Evolutionary conservation across 2,888 invertebrate species (phyloP).

Genomic region (Dorcus parallelipipedus): DNA sequence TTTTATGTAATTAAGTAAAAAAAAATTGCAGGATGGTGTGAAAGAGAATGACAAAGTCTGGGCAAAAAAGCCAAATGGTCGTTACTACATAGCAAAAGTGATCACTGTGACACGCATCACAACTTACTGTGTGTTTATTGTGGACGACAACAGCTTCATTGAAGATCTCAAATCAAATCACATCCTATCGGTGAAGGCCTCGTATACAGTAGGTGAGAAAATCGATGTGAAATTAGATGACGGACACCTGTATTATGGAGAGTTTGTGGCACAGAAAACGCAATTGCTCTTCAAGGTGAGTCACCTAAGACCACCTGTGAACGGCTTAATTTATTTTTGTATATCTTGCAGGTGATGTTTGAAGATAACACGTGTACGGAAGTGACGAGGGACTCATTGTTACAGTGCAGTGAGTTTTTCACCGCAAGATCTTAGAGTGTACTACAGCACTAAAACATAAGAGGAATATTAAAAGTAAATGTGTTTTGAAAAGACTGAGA

Average conservation of each 20-base stretch:
- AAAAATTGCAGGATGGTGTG: constrained; percentile 2
- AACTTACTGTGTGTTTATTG: constrained; percentile 60
- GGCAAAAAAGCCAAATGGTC: constrained; percentile 59
- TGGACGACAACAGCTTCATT: constrained; percentile 58
- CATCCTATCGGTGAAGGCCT: constrained; percentile 30
- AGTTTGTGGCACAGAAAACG: constrained; percentile 14
- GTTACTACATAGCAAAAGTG: constrained; percentile 58
- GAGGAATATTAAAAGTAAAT: no score
- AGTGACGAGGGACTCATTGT: constrained; percentile 54
- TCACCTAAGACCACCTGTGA: neutral
- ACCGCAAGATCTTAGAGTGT: neutral
- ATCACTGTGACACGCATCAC: constrained; percentile 48
- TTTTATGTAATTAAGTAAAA: no score
- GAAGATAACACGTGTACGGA: constrained; percentile 51
- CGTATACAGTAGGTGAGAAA: constrained; percentile 44
- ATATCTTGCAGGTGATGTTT: constrained; percentile 47
- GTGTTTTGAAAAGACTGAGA: no score
- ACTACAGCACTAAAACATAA: neutral
- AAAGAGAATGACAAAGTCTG: constrained; percentile 50
- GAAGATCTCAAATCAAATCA: constrained; percentile 57
- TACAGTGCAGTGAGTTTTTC: constrained; percentile 28
- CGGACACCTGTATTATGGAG: constrained; percentile 34
- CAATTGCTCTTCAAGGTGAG: constrained; percentile 19
- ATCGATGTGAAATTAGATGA: constrained; percentile 58
- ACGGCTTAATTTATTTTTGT: neutral